Evolutionary conservation across 2,797 vertebrate species (phyloP).

Genomic region (Enteromius anoplus): DNA sequence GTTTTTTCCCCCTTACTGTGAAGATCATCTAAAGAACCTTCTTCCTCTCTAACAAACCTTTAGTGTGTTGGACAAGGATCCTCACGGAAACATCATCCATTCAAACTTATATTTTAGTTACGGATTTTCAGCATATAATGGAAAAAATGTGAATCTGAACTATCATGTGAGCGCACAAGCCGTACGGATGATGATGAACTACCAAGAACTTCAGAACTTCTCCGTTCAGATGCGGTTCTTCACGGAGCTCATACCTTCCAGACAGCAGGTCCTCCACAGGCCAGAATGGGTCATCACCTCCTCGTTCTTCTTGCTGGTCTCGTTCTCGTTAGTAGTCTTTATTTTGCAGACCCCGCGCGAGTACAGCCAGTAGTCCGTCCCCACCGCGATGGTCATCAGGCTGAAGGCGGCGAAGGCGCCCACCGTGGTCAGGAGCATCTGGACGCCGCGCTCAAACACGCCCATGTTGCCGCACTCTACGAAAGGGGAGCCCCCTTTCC

Average conservation of each 20-base stretch:
- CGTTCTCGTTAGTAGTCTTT: slow-evolving; percentile 94
- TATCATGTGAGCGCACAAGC: neutral
- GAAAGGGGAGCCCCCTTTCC: slow-evolving; percentile 91
- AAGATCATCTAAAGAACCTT: neutral
- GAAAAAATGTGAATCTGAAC: neutral
- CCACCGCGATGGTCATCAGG: slow-evolving; percentile 98
- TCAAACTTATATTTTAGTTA: neutral
- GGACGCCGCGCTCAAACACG: slow-evolving; percentile 98
- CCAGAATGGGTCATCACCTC: slow-evolving; percentile 99
- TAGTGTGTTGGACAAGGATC: no score
- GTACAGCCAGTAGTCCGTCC: slow-evolving; percentile 99
- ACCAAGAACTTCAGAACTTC: neutral
- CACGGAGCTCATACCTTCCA: slow-evolving; percentile 84
- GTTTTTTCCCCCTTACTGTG: neutral
- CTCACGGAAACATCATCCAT: neutral
- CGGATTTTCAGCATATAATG: neutral
- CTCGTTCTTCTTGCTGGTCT: slow-evolving; percentile 99
- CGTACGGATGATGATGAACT: neutral
- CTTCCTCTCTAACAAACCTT: neutral
- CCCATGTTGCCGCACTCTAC: slow-evolving; percentile 99
- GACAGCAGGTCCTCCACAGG: slow-evolving; percentile 98
- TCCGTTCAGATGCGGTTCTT: neutral
- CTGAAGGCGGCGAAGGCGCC: slow-evolving; percentile 99
- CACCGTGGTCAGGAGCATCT: slow-evolving; percentile 99
- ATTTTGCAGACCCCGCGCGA: slow-evolving; percentile 96